A percentile compares a stretch with the other conserved stretches of the same genome.
phyloP scores from a whole-genome alignment of 2,888 invertebrate species.

The Drosophila formosana region DNA sequence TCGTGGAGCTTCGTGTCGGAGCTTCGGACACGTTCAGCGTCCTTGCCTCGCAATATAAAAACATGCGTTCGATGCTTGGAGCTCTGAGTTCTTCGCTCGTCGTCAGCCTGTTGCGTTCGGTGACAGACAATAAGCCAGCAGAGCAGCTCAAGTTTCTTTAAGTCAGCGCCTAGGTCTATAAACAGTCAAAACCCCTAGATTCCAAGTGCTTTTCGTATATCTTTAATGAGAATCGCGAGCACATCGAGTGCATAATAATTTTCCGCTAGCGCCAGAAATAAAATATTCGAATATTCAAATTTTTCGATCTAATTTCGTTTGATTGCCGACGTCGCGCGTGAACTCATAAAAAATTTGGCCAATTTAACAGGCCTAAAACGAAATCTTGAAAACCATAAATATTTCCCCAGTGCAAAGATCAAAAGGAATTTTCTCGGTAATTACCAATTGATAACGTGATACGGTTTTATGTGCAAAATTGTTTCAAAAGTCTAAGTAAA shows the following conservation, averaged over 20 bases:
- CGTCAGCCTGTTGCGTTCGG: constrained; percentile 85
- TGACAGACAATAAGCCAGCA: constrained; percentile 23
- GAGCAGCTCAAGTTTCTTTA: constrained; percentile 2
- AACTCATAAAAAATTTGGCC: constrained; percentile 43
- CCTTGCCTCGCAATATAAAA: constrained; percentile 80
- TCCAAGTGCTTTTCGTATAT: constrained; percentile 31
- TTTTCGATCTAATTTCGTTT: constrained; percentile 40
- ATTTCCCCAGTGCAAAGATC: constrained; percentile 54
- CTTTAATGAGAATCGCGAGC: constrained; percentile 12
- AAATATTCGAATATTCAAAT: constrained; percentile 37
- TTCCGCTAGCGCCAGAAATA: background rate
- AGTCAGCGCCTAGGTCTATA: constrained; percentile 5
- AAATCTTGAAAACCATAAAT: constrained; percentile 69
- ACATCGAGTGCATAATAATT: constrained; percentile 18
- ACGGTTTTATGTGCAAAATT: constrained; percentile 51
- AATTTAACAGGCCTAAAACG: constrained; percentile 46
- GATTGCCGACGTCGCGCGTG: constrained; percentile 62
- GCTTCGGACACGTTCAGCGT: constrained; percentile 47
- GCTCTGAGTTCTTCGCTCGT: constrained; percentile 83
- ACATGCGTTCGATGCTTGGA: constrained; percentile 73
- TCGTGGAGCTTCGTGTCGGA: constrained; percentile 20
- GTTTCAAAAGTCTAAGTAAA: constrained; percentile 4
- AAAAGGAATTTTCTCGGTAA: constrained; percentile 56
- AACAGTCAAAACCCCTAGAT: constrained; percentile 18
- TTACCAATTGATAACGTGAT: constrained; percentile 66